Evolutionary conservation across 2,888 invertebrate species (phyloP).

Genomic region (Oscheius sp.): DNA sequence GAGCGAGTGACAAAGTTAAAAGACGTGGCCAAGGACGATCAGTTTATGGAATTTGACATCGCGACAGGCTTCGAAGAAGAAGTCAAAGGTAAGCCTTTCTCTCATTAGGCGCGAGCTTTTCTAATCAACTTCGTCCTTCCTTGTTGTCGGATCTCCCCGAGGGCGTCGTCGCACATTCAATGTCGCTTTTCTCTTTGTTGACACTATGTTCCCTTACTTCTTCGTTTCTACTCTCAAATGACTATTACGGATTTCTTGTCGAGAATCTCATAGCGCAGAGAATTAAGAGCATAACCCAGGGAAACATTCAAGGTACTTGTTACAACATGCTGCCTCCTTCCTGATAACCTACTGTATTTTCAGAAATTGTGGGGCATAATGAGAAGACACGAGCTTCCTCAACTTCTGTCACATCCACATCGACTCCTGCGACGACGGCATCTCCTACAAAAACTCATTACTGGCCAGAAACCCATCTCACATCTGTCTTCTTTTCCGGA

Average conservation of each 20-base stretch:
- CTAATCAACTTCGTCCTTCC: not conserved
- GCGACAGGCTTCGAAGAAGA: conserved; percentile 31
- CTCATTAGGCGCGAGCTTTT: conserved; percentile 1
- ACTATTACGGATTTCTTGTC: conserved; percentile 54
- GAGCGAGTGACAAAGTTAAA: conserved; percentile 6
- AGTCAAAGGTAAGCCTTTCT: conserved; percentile 23
- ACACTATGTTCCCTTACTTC: not conserved
- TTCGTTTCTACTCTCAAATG: conserved; percentile 28
- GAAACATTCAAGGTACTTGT: not conserved
- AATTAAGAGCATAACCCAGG: not conserved
- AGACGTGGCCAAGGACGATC: conserved; percentile 17
- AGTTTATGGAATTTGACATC: conserved; percentile 34
- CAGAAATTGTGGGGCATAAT: conserved; percentile 2
- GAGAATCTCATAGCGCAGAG: conserved; percentile 52
- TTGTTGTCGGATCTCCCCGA: not conserved
- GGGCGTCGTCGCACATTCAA: not conserved
- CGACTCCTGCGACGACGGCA: conserved; percentile 32
- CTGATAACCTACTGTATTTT: conserved; percentile 2
- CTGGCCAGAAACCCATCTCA: not conserved
- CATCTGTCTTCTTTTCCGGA: conserved; percentile 24
- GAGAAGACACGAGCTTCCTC: not conserved
- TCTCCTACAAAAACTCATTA: conserved; percentile 23
- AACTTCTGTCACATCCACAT: conserved; percentile 16
- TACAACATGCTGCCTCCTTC: not conserved
- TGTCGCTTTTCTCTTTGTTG: conserved; percentile 13